Evolutionary conservation across 2,888 invertebrate genomes (phyloP).

Genomic region (Spilarctia lutea): DNA sequence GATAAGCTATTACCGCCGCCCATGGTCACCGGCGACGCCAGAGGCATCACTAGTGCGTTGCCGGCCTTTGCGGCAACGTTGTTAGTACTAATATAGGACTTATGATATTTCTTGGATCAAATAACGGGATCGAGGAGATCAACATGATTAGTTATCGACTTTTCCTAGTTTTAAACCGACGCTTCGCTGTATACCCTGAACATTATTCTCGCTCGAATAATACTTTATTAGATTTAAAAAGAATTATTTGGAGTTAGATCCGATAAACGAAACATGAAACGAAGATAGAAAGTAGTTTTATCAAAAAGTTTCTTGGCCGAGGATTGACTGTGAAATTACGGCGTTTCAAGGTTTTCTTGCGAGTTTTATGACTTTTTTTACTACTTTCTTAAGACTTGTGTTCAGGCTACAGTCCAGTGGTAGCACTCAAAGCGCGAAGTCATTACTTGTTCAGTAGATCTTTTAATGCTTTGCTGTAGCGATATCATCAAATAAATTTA

Average conservation of each 20-base stretch:
- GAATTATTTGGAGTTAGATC: slow-evolving; percentile 51
- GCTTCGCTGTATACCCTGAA: slow-evolving; percentile 68
- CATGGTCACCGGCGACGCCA: no score
- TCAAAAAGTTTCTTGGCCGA: slow-evolving; percentile 41
- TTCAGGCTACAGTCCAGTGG: neutral
- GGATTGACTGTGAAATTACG: slow-evolving; percentile 27
- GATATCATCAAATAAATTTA: neutral
- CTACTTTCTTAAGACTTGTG: slow-evolving; percentile 9
- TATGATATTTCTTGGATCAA: neutral
- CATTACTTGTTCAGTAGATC: neutral
- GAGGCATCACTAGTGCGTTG: no score
- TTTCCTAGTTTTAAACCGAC: slow-evolving; percentile 72
- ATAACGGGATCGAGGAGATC: slow-evolving; percentile 21
- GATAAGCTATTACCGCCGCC: no score
- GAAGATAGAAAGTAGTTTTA: slow-evolving; percentile 49
- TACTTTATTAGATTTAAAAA: slow-evolving; percentile 55
- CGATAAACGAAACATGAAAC: slow-evolving; percentile 42
- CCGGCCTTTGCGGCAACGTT: no score
- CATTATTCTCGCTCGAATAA: slow-evolving; percentile 71
- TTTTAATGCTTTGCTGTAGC: neutral
- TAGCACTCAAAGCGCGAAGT: neutral
- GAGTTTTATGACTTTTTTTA: slow-evolving; percentile 6
- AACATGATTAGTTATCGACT: slow-evolving; percentile 60
- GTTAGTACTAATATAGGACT: neutral
- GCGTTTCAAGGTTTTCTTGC: slow-evolving; percentile 12